Percentiles rank a stretch among this genome's conserved stretches.
Evolutionary conservation across 1,140 invertebrate species (phyloP).

Genomic region (Lasaia peninsularis): DNA sequence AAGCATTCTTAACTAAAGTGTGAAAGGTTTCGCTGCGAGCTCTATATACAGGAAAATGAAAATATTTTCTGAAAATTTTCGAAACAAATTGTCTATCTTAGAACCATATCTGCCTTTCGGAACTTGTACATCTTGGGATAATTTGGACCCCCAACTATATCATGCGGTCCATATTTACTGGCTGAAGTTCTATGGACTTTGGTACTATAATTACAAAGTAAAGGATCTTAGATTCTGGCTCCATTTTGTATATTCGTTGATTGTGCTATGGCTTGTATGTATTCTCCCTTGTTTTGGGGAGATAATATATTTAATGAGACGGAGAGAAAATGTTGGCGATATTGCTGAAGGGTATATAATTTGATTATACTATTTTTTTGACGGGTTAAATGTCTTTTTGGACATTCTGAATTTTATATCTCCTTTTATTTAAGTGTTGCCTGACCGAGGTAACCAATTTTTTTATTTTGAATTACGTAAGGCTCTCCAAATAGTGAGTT

Average conservation of each 20-base stretch:
- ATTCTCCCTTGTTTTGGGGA: constrained; percentile 68
- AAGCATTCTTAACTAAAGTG: constrained; percentile 47
- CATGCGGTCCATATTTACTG: constrained; percentile 70
- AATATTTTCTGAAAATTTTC: constrained; percentile 37
- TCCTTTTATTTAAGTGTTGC: no score
- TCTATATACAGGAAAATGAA: constrained; percentile 37
- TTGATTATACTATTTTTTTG: constrained; percentile 18
- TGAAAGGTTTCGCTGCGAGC: constrained; percentile 33
- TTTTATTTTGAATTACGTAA: no score
- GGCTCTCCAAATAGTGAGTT: no score
- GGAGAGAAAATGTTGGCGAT: constrained; percentile 62
- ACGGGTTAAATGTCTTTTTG: background rate
- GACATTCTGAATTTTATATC: background rate
- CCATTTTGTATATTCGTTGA: constrained; percentile 46
- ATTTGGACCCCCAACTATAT: constrained; percentile 57
- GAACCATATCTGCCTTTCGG: constrained; percentile 54
- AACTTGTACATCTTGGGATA: constrained; percentile 52
- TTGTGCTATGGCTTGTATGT: constrained; percentile 65
- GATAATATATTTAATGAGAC: constrained; percentile 60
- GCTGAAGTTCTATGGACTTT: constrained; percentile 72
- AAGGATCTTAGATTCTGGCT: constrained; percentile 52
- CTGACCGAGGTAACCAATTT: no score
- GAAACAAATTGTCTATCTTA: constrained; percentile 38
- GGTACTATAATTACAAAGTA: constrained; percentile 55
- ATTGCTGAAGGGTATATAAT: constrained; percentile 65